Base-by-base conservation (phyloP, 1,140 invertebrate genomes). In the Diachasma alloeum region DNA sequence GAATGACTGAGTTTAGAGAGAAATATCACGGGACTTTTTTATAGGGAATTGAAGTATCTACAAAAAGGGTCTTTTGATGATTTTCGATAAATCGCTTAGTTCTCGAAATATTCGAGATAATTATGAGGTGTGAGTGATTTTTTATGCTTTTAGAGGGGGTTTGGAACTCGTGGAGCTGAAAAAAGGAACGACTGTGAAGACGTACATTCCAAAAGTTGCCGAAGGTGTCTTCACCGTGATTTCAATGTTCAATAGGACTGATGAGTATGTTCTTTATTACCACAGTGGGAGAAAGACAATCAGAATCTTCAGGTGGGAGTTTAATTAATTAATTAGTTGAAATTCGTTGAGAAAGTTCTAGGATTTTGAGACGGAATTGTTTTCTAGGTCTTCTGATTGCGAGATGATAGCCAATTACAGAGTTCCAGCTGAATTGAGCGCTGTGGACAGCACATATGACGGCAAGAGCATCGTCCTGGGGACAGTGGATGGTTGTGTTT, bases 181-280 rank as follows among this genome's bases (percentile, higher is more conserved):
- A 87, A 93, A 96, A 88, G 95, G 97, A 8, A 92, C 93, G 44
- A 94, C 93, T 0, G 93, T 96, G 0, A 94, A 94, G 84, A 97
- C 95, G 0, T 95, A 97, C 67, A 97, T 99, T 77, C 95, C 96
- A 0, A 93, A 95, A 87, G 94, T 98, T 0, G 97, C 97, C 9
- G 98, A 99, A 89, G 98, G 98, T 2, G 97, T 99, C 0, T 99
- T 99, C 86, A 97, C 95, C 13, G 96, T 99, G 24, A 96, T 97
- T 79, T 96, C 96, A 66, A 93, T 96, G 89, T 99, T 99, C 85
- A 98, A 97, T 46, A 94, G 94, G 78, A 97, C 95, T 10, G 97
- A 99, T 83, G 94, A 97, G 81, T 98, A 99, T 82, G 97, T 99
- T 5, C 91, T 99, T 3, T 99, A 99, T 87, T 99, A 99, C 83